A percentile compares a stretch with the other conserved stretches of the same genome.
phyloP scores from a whole-genome alignment of 2,113 vertebrate species.

The Limanda limanda region DNA sequence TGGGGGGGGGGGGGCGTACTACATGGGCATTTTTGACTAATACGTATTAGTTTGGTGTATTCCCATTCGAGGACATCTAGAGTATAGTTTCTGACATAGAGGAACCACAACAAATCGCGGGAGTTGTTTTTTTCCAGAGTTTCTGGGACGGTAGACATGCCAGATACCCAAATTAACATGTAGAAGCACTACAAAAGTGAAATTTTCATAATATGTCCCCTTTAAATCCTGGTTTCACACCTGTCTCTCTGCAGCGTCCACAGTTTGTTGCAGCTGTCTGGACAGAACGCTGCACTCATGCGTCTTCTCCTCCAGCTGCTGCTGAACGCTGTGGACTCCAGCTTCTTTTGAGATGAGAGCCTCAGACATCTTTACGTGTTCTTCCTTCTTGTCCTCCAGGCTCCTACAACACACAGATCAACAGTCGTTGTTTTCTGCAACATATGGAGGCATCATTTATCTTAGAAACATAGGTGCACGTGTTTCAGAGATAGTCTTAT shows the following conservation, averaged over 20 bases:
- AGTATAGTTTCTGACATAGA: no score
- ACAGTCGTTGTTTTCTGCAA: neutral
- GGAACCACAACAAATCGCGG: no score
- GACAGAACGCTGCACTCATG: conserved; percentile 85
- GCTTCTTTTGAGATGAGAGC: conserved; percentile 86
- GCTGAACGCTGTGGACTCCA: conserved; percentile 82
- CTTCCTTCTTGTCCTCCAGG: conserved; percentile 83
- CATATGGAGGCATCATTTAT: neutral
- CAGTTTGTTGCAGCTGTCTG: conserved; percentile 86
- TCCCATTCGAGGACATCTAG: no score
- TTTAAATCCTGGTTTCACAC: conserved; percentile 75
- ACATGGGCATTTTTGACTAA: no score
- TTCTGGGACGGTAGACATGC: no score
- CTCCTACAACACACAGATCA: conserved; percentile 78
- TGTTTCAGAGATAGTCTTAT: neutral
- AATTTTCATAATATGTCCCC: no score
- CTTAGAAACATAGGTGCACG: neutral
- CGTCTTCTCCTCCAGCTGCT: conserved; percentile 89
- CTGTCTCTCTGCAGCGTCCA: conserved; percentile 88
- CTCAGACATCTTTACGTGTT: conserved; percentile 88
- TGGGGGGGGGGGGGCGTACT: no score
- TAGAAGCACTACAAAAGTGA: no score
- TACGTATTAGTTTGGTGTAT: no score
- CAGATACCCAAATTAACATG: no score
- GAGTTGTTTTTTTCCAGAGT: no score